A percentile compares a stretch with the other conserved stretches of the same genome.
These are phyloP conservation scores for Chascanopsetta lugubris DNA, from an alignment of 2,113 vertebrate genomes.

Conservation along the genomic window DNA sequence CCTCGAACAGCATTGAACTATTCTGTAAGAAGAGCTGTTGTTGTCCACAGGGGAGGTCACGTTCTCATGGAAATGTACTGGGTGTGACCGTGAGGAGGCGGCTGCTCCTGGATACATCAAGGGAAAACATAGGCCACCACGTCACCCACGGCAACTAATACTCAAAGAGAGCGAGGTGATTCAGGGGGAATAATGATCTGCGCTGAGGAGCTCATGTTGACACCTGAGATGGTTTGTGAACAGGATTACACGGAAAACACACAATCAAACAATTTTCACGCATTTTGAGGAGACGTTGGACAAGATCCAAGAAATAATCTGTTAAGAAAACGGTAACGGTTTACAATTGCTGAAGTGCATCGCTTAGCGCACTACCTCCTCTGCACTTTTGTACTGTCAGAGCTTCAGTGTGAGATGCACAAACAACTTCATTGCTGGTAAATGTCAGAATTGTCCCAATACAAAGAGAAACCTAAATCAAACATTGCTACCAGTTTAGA, in stretches of 20 bases:
- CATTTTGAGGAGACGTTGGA: neutral
- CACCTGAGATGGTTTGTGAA: neutral
- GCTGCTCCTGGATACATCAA: slow-evolving; percentile 50
- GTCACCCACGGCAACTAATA: slow-evolving; percentile 4
- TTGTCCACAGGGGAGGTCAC: slow-evolving; percentile 61
- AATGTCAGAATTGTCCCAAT: no score
- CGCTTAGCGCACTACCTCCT: no score
- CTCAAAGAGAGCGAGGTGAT: slow-evolving; percentile 17
- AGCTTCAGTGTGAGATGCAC: no score
- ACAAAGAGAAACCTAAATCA: no score
- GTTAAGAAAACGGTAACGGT: neutral
- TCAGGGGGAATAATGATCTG: slow-evolving; percentile 24
- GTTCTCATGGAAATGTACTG: slow-evolving; percentile 74
- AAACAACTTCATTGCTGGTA: no score
- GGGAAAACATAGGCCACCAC: slow-evolving; percentile 10
- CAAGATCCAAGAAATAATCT: neutral
- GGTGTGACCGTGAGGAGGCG: slow-evolving; percentile 34
- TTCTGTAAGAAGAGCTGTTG: slow-evolving; percentile 67
- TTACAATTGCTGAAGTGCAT: no score
- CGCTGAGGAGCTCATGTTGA: neutral
- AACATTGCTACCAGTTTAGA: no score
- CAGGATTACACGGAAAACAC: neutral
- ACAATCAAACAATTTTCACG: neutral
- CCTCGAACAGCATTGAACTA: slow-evolving; percentile 33
- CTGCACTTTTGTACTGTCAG: no score